Conservation (phyloP, 64 coral and sea anemone species). For the Montipora efflorescens region DNA sequence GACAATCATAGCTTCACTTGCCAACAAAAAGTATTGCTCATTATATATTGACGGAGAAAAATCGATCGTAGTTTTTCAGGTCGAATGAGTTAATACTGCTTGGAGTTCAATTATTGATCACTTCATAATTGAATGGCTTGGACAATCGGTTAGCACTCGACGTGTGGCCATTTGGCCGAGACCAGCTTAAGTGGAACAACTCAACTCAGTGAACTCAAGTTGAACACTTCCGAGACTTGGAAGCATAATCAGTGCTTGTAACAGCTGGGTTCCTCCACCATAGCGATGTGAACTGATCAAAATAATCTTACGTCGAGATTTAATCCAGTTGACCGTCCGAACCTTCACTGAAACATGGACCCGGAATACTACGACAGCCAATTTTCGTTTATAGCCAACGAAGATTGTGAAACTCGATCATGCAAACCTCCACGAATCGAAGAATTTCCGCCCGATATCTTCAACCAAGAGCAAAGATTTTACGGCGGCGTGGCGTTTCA, state of each 20-base stretch:
- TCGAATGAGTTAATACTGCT: neutral
- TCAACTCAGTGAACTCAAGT: neutral
- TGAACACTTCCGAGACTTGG: neutral
- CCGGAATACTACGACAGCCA: neutral
- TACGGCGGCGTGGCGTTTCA: conserved; percentile 83
- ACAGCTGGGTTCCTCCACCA: too few species aligned
- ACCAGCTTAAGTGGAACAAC: neutral
- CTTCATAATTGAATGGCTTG: neutral
- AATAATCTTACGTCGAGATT: neutral
- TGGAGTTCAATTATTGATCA: neutral
- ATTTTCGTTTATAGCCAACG: conserved; percentile 25
- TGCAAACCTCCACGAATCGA: conserved; percentile 82
- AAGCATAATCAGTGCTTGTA: neutral
- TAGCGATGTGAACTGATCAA: neutral
- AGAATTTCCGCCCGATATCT: conserved; percentile 91
- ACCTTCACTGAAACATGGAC: conserved; percentile 21
- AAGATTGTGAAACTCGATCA: conserved; percentile 52
- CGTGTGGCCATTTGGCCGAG: neutral
- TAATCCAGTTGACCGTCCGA: neutral
- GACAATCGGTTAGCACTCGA: neutral
- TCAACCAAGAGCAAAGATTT: conserved; percentile 88
- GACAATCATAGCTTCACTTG: neutral
- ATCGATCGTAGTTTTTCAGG: neutral
- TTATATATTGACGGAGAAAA: neutral
- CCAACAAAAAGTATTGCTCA: too few species aligned